Evolutionary conservation across 2,797 vertebrate genomes (phyloP).

Genomic region (Delichon dasypus): DNA sequence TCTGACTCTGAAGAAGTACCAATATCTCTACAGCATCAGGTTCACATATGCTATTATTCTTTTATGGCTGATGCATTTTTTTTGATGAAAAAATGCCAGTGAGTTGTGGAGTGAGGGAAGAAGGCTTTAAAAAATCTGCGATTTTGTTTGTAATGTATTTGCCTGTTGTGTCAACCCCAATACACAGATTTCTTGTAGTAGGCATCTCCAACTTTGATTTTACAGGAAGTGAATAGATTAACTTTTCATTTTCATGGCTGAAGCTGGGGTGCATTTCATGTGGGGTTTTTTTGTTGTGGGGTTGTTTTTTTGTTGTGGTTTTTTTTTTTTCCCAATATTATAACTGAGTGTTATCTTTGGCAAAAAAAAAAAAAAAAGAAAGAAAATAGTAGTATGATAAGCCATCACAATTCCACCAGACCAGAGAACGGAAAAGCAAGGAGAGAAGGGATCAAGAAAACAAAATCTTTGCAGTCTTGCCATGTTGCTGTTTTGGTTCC

Average conservation of each 20-base stretch:
- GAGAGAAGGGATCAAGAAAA: background rate
- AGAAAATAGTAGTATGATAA: background rate
- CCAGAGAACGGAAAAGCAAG: background rate
- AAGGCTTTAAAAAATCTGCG: background rate
- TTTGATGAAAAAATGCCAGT: background rate
- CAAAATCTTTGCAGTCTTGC: background rate
- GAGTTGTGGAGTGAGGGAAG: background rate
- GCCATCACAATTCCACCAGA: background rate
- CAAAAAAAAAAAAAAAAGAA: background rate
- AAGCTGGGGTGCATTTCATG: fast-evolving
- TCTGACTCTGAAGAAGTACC: background rate
- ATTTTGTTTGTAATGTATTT: background rate
- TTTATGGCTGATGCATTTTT: background rate
- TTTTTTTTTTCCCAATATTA: no score
- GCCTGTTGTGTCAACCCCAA: background rate
- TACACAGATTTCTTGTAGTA: background rate
- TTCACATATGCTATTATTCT: background rate
- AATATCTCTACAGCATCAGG: background rate
- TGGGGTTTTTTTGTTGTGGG: background rate
- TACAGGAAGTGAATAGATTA: background rate
- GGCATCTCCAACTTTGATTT: background rate
- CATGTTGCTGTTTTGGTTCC: background rate
- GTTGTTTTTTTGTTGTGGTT: no score
- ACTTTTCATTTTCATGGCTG: background rate
- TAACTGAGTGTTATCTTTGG: background rate